Evolutionary conservation across 2,888 invertebrate genomes (phyloP).

Genomic region (Drosophila mercatorum): DNA sequence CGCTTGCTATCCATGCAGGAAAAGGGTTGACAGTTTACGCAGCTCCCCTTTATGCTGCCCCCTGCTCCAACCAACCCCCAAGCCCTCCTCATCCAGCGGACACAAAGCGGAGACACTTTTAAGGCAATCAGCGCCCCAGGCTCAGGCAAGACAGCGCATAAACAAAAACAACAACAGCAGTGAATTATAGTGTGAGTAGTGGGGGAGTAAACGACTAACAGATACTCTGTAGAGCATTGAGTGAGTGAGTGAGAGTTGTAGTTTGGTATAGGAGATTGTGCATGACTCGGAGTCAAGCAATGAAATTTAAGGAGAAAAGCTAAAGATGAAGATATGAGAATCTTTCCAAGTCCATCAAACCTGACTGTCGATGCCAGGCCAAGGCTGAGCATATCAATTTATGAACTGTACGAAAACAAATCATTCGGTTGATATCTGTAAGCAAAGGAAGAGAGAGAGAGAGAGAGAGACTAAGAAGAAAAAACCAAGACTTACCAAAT

Average conservation of each 20-base stretch:
- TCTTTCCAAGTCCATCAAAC: not conserved
- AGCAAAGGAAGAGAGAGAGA: not conserved
- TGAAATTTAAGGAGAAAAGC: not conserved
- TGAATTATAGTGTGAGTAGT: not conserved
- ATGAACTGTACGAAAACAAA: not conserved
- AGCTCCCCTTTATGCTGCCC: not conserved
- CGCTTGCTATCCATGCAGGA: constrained; percentile 28
- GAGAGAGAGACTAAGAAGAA: not conserved
- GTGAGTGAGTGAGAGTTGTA: too few species aligned
- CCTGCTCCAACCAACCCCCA: not conserved
- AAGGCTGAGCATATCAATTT: not conserved
- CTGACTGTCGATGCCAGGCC: not conserved
- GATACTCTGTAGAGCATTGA: not conserved
- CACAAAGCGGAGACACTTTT: constrained; percentile 58
- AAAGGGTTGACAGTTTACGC: constrained; percentile 73
- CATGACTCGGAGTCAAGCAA: not conserved
- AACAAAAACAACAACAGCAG: constrained; percentile 39
- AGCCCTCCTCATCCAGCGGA: not conserved
- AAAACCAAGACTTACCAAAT: too few species aligned
- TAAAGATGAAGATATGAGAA: not conserved
- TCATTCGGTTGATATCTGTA: not conserved
- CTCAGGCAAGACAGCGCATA: constrained; percentile 41
- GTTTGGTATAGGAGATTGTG: not conserved
- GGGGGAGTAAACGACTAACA: not conserved
- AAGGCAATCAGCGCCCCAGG: constrained; percentile 63